phyloP scores from a whole-genome alignment of 2,113 vertebrate genomes.

The Edolisoma coerulescens region DNA sequence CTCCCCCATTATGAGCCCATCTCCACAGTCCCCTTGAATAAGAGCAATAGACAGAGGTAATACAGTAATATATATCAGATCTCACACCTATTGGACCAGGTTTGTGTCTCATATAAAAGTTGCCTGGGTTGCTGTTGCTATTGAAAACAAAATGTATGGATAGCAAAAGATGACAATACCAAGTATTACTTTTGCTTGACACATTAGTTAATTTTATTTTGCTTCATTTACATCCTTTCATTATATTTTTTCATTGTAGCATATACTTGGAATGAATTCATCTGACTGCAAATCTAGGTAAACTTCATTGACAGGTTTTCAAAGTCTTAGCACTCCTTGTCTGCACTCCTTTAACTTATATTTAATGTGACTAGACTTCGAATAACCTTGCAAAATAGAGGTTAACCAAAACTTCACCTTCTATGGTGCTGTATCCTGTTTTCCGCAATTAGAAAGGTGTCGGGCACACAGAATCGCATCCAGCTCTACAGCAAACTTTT shows the following conservation, averaged over 20 bases:
- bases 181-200: constrained; percentile 11
- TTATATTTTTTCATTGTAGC: neutral
- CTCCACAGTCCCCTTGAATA: constrained; percentile 70
- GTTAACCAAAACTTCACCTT: neutral
- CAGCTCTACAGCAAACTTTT: neutral
- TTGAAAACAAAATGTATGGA: neutral
- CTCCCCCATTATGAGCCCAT: constrained; percentile 50
- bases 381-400: neutral
- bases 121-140: constrained; percentile 63
- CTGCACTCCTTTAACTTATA: neutral
- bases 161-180: neutral
- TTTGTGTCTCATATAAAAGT: constrained; percentile 75
- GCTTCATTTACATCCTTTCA: neutral
- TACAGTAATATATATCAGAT: constrained; percentile 77
- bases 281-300: neutral
- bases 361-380: neutral
- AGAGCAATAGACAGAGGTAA: constrained; percentile 68
- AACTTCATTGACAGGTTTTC: neutral
- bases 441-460: neutral
- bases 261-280: neutral
- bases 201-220: neutral
- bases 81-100: constrained; percentile 74
- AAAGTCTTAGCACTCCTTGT: neutral
- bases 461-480: neutral
- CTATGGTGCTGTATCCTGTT: neutral